These are phyloP conservation scores for Notarius quadriscutis DNA, from an alignment of 2,113 vertebrate genomes.

Conservation along the genomic window DNA sequence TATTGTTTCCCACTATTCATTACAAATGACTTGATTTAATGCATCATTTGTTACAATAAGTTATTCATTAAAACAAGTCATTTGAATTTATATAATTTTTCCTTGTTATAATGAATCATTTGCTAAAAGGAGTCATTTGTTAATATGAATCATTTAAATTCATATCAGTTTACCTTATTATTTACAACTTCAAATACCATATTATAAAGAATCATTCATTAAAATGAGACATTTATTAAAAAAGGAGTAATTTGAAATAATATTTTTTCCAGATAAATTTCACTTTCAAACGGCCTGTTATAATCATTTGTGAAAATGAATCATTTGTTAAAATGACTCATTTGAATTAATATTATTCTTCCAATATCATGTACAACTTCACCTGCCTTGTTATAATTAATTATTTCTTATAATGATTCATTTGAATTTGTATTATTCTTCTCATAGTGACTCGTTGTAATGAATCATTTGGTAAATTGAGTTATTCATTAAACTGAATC, in stretches of 20 bases:
- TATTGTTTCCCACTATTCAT: background rate
- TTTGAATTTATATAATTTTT: too few species aligned
- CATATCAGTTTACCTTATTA: too few species aligned
- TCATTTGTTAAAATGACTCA: background rate
- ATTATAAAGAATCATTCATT: background rate
- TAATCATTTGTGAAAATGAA: background rate
- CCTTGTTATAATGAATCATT: too few species aligned
- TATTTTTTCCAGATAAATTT: background rate
- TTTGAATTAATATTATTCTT: background rate
- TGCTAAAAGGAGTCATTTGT: background rate
- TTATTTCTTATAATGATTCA: background rate
- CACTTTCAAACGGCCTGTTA: background rate
- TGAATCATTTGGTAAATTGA: background rate
- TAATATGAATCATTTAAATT: background rate
- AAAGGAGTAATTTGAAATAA: too few species aligned
- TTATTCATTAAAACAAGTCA: background rate
- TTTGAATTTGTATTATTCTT: background rate
- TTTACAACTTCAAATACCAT: too few species aligned
- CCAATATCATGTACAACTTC: background rate
- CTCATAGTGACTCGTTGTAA: too few species aligned
- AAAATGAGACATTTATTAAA: background rate
- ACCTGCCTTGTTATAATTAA: background rate
- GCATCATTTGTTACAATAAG: background rate
- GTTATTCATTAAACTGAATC: background rate
- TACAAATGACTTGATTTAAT: background rate